Evolutionary conservation across 2,113 vertebrate species (phyloP).

Genomic region (Hydrolagus affinis): DNA sequence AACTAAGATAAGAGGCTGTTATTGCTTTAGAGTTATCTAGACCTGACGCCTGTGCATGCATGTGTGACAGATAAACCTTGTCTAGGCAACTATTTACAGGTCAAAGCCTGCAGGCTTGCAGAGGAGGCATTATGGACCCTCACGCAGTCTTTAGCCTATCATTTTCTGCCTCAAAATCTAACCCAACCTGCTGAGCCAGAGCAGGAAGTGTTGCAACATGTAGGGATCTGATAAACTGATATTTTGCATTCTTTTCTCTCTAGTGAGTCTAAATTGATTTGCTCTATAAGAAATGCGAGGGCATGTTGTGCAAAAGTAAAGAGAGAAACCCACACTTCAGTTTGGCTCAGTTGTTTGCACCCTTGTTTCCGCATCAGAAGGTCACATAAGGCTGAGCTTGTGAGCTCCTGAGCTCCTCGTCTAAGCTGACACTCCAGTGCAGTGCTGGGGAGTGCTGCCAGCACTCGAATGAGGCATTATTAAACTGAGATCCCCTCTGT

Average conservation of each 20-base stretch:
- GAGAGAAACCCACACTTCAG: no score
- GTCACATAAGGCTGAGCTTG: no score
- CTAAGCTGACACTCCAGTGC: no score
- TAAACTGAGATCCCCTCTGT: no score
- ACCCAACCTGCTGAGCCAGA: conserved; percentile 44
- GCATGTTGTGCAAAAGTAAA: no score
- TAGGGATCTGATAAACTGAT: not conserved
- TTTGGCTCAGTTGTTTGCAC: no score
- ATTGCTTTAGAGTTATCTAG: conserved; percentile 43
- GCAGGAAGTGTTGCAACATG: conserved; percentile 36
- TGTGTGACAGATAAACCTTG: conserved; percentile 53
- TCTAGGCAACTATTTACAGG: conserved; percentile 62
- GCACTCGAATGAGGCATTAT: no score
- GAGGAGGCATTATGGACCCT: conserved; percentile 41
- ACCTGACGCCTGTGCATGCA: conserved; percentile 44
- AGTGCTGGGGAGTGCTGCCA: no score
- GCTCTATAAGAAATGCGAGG: no score
- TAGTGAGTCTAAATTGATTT: not conserved
- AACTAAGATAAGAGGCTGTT: conserved; percentile 50
- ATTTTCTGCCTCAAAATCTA: conserved; percentile 39
- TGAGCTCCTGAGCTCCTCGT: no score
- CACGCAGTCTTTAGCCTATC: conserved; percentile 35
- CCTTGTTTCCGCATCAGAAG: no score
- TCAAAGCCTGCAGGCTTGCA: conserved; percentile 65
- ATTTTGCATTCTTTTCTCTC: not conserved